phyloP scores from a whole-genome alignment of 2,888 invertebrate species.

The Frankliniella intonsa region DNA sequence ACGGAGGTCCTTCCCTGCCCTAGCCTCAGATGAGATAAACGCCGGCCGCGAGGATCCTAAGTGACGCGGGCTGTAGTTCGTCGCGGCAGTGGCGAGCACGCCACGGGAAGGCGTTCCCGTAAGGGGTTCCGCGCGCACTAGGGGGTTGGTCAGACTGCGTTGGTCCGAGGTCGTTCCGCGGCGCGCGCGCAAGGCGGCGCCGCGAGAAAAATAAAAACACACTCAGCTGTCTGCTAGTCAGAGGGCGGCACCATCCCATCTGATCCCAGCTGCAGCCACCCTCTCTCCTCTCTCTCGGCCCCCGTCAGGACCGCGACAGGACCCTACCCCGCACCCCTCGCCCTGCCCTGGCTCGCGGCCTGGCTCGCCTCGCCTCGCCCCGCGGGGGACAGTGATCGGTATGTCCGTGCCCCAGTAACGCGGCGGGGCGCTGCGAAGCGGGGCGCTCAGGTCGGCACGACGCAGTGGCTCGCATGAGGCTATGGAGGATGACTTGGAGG shows the following conservation, averaged over 20 bases:
- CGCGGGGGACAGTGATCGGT: background rate
- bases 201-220: background rate
- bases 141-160: too few relatives aligned
- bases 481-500: constrained; percentile 92
- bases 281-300: background rate
- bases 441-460: background rate
- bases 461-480: background rate
- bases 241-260: too few relatives aligned
- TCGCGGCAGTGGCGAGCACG: too few relatives aligned
- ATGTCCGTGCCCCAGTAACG: background rate
- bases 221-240: background rate
- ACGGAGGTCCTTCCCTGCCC: too few relatives aligned
- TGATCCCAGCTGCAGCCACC: background rate
- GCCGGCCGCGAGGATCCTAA: too few relatives aligned
- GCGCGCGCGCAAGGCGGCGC: background rate
- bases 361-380: background rate
- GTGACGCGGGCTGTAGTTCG: too few relatives aligned
- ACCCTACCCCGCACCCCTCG: background rate
- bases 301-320: background rate
- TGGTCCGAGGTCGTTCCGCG: too few relatives aligned
- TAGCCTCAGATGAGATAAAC: too few relatives aligned
- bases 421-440: background rate
- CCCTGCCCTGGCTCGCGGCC: background rate
- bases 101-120: too few relatives aligned
- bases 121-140: too few relatives aligned